phyloP scores from a whole-genome alignment of 2,113 vertebrate genomes.

The Dryoscopus gambensis region DNA sequence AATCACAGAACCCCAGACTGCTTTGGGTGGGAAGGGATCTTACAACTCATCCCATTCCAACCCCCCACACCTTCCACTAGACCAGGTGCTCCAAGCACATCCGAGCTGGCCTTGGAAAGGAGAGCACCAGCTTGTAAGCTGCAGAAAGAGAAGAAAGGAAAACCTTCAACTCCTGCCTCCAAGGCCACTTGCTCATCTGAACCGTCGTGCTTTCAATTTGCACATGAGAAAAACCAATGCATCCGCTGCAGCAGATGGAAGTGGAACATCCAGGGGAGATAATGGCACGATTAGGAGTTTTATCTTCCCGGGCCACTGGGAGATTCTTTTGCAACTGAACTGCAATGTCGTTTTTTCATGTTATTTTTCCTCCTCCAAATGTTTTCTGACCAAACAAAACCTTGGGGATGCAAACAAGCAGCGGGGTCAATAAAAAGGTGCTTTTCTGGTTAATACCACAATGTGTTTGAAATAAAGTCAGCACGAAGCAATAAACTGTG shows the following conservation, averaged over 20 bases:
- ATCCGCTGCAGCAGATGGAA: not conserved
- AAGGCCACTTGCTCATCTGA: not conserved
- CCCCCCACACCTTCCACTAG: not conserved
- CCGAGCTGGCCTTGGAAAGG: not conserved
- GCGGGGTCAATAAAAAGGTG: not conserved
- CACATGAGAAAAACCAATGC: not conserved
- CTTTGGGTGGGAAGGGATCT: not conserved
- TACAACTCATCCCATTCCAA: not conserved
- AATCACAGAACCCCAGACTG: not conserved
- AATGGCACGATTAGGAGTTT: accelerated
- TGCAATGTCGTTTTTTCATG: not conserved
- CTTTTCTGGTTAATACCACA: not conserved
- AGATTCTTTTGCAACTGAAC: not conserved
- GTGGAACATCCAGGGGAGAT: not conserved
- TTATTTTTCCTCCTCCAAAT: not conserved
- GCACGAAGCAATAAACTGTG: not conserved
- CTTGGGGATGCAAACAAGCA: not conserved
- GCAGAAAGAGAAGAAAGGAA: not conserved
- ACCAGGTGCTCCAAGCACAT: not conserved
- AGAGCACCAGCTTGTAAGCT: not conserved
- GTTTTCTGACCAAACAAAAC: conserved; percentile 5
- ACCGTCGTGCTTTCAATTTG: not conserved
- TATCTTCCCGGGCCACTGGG: not conserved
- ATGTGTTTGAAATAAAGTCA: not conserved
- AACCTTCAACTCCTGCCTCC: not conserved